Conservation (phyloP, 2,888 invertebrate genomes). For the Dryobotodes eremita region DNA sequence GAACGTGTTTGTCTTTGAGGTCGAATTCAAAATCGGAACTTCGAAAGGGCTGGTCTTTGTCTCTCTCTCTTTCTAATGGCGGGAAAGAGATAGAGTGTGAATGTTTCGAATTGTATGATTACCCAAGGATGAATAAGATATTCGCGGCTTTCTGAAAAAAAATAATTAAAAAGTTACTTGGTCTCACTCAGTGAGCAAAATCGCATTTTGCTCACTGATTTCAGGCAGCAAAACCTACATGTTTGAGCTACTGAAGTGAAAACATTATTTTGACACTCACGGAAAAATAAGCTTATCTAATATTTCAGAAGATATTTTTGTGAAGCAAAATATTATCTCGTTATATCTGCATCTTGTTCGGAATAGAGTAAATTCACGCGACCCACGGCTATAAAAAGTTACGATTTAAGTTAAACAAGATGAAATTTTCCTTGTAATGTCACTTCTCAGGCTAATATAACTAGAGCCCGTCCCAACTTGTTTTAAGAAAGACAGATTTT, state of each 20-base stretch:
- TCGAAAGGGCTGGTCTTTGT: too few species aligned
- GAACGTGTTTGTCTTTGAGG: too few species aligned
- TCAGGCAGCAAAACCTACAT: too few species aligned
- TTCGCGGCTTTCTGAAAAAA: too few species aligned
- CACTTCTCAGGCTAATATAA: constrained; percentile 77
- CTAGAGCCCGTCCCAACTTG: constrained; percentile 69
- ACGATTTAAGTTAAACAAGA: constrained; percentile 81
- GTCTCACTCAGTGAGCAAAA: too few species aligned
- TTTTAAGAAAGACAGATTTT: constrained; percentile 73
- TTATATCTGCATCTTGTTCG: constrained; percentile 58
- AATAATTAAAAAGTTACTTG: too few species aligned
- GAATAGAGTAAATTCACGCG: constrained; percentile 70
- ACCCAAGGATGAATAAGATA: too few species aligned
- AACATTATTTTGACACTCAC: constrained; percentile 32
- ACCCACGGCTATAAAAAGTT: constrained; percentile 77
- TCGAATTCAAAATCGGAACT: too few species aligned
- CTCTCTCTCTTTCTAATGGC: too few species aligned
- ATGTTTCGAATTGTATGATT: too few species aligned
- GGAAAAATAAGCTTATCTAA: constrained; percentile 25
- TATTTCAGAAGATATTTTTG: constrained; percentile 43
- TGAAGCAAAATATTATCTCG: constrained; percentile 52
- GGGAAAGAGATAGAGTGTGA: too few species aligned
- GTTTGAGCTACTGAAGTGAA: constrained; percentile 8
- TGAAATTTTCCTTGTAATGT: constrained; percentile 80
- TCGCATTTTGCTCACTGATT: too few species aligned